A percentile compares a stretch with the other conserved stretches of the same genome.
Evolutionary conservation across 2,888 invertebrate species (phyloP).

Genomic region (Drosophila ezoana): DNA sequence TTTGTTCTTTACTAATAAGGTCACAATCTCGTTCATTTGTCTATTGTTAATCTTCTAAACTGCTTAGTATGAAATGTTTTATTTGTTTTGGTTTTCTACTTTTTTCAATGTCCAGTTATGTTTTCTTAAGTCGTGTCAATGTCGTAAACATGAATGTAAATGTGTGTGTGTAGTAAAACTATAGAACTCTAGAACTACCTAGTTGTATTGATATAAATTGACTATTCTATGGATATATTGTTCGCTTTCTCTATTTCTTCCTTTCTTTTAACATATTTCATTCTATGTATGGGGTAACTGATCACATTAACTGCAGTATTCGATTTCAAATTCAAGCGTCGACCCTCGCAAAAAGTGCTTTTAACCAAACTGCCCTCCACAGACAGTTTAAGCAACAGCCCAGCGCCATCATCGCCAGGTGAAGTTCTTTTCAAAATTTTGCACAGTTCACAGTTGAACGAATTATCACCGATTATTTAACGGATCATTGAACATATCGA

Average conservation of each 20-base stretch:
- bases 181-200: conserved; percentile 10
- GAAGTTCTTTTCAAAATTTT: conserved; percentile 70
- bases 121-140: conserved; percentile 8
- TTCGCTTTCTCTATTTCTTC: conserved; percentile 61
- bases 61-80: not conserved
- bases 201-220: conserved; percentile 1
- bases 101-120: conserved; percentile 16
- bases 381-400: conserved; percentile 87
- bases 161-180: conserved; percentile 18
- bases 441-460: conserved; percentile 38
- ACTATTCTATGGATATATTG: conserved; percentile 30
- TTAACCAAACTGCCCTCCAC: conserved; percentile 87
- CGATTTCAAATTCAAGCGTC: conserved; percentile 85
- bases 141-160: conserved; percentile 28
- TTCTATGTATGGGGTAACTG: conserved; percentile 53
- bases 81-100: conserved; percentile 1
- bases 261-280: conserved; percentile 41
- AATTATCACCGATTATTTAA: conserved; percentile 11
- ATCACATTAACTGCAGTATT: conserved; percentile 68
- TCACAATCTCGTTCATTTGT: not conserved
- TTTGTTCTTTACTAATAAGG: not conserved
- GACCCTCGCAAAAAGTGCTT: conserved; percentile 86
- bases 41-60: not conserved
- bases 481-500: conserved; percentile 7
- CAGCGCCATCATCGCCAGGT: conserved; percentile 87